phyloP scores from a whole-genome alignment of 2,888 invertebrate species.

The Drosophila phalerata region DNA sequence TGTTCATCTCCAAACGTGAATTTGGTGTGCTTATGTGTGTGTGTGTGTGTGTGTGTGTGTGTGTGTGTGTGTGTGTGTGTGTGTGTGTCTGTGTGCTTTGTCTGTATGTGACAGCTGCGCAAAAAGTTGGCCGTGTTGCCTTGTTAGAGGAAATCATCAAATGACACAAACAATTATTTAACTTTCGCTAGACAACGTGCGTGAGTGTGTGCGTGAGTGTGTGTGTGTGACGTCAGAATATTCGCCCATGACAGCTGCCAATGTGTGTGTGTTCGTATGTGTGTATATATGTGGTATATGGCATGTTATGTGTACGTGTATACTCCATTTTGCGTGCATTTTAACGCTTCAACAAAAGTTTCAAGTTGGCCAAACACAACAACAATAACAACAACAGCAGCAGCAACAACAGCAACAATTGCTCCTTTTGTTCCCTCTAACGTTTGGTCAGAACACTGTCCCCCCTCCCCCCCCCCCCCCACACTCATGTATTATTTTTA shows the following conservation, averaged over 20 bases:
- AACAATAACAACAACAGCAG: constrained; percentile 54
- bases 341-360: constrained; percentile 65
- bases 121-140: constrained; percentile 62
- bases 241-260: constrained; percentile 58
- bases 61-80: constrained; percentile 14
- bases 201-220: constrained; percentile 74
- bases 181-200: constrained; percentile 73
- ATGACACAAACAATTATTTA: constrained; percentile 81
- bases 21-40: background rate
- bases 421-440: constrained; percentile 36
- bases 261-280: background rate
- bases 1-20: constrained; percentile 32
- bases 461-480: constrained; percentile 1
- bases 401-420: constrained; percentile 55
- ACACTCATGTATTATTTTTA: constrained; percentile 68
- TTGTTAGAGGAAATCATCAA: constrained; percentile 79
- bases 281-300: background rate
- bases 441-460: constrained; percentile 6
- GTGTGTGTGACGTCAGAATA: constrained; percentile 70
- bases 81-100: constrained; percentile 11
- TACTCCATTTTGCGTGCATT: constrained; percentile 49
- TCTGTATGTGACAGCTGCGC: constrained; percentile 58
- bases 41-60: constrained; percentile 1
- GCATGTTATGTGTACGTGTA: constrained; percentile 10
- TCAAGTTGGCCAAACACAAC: constrained; percentile 57